Conservation (phyloP, 2,888 invertebrate species). For the Apantesis nais region DNA sequence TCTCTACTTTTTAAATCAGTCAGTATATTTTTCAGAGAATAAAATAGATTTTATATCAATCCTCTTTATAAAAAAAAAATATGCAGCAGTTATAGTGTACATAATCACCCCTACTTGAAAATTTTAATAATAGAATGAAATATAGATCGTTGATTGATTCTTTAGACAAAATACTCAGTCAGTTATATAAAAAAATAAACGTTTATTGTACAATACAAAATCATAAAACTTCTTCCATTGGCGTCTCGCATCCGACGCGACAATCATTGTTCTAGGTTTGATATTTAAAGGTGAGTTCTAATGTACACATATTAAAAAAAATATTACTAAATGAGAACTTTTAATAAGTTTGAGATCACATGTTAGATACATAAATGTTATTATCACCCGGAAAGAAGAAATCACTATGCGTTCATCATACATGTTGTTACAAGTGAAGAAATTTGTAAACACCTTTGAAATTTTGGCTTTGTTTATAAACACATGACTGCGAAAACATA, state of each 20-base stretch:
- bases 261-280: slow-evolving; percentile 48
- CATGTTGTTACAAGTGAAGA: slow-evolving; percentile 2
- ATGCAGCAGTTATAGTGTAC: neutral
- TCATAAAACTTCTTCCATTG: slow-evolving; percentile 26
- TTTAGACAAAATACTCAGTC: neutral
- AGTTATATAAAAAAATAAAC: neutral
- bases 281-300: slow-evolving; percentile 45
- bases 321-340: too few relatives aligned
- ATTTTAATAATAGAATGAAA: neutral
- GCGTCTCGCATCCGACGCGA: slow-evolving; percentile 52
- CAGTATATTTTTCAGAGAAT: too few relatives aligned
- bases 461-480: slow-evolving; percentile 12
- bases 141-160: too few relatives aligned
- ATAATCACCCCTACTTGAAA: neutral
- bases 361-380: neutral
- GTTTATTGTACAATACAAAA: slow-evolving; percentile 3
- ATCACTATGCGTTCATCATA: slow-evolving; percentile 1
- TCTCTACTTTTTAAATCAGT: too few relatives aligned
- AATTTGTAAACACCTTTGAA: slow-evolving; percentile 15
- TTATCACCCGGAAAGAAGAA: neutral
- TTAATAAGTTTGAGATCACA: neutral
- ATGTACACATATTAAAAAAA: neutral
- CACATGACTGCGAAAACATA: slow-evolving; percentile 6
- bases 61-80: too few relatives aligned
- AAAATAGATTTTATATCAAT: too few relatives aligned